Conservation (phyloP, 30 jellyfish, hydroid and myxozoan species). For the Aurelia coerulea region DNA sequence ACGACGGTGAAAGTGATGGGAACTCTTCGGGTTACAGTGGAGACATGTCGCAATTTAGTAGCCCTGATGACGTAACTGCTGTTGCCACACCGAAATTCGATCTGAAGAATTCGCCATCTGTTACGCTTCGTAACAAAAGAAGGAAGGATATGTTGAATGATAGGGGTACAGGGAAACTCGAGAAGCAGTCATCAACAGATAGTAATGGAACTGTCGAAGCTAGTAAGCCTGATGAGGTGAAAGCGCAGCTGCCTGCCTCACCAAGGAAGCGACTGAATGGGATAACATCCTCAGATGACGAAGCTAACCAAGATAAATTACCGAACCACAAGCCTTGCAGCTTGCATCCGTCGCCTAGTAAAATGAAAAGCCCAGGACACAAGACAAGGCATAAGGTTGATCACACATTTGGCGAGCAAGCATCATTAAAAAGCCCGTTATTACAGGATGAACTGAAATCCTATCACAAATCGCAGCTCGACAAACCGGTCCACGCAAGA, state of each 20-base stretch:
- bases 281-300: conserved; percentile 62
- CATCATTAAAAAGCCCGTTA: conserved; percentile 40
- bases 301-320: not conserved
- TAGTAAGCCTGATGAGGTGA: conserved; percentile 1
- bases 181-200: conserved; percentile 25
- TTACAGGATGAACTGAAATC: conserved; percentile 50
- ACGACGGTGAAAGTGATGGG: conserved; percentile 65
- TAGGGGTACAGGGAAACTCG: not conserved
- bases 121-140: conserved; percentile 36
- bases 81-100: conserved; percentile 41
- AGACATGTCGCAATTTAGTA: conserved; percentile 56
- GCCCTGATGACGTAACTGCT: conserved; percentile 58
- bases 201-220: conserved; percentile 18
- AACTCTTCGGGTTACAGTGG: conserved; percentile 66
- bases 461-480: conserved; percentile 54
- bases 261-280: conserved; percentile 65
- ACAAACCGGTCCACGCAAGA: conserved; percentile 33
- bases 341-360: conserved; percentile 1
- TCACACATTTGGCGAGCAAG: conserved; percentile 50
- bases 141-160: conserved; percentile 43
- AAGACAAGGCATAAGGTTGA: conserved; percentile 46
- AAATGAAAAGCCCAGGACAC: conserved; percentile 39
- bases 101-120: conserved; percentile 56
- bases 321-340: not conserved
- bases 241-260: conserved; percentile 40